Conservation (phyloP, 2,888 invertebrate species). For the Lepidochitona cinerea region DNA sequence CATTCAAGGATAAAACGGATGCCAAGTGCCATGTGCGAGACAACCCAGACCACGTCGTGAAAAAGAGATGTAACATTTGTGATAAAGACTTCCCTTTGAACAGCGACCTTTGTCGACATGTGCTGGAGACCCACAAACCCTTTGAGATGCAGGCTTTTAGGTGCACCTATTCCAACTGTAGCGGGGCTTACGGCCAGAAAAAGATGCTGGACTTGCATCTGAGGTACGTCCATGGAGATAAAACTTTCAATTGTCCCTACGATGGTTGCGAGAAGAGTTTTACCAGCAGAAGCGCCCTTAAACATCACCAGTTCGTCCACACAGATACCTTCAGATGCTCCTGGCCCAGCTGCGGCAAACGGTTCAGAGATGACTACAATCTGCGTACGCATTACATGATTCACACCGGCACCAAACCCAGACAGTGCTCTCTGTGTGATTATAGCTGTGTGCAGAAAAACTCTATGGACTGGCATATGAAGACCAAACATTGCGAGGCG, state of each 20-base stretch:
- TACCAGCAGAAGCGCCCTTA: constrained; percentile 8
- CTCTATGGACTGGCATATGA: constrained; percentile 51
- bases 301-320: constrained; percentile 16
- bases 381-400: constrained; percentile 39
- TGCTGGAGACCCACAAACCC: background rate
- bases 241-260: constrained; percentile 1
- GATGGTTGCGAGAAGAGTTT: constrained; percentile 11
- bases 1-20: too few relatives aligned
- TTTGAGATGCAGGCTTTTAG: background rate
- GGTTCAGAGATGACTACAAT: constrained; percentile 40
- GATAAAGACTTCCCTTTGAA: too few relatives aligned
- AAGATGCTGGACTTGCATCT: background rate
- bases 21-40: too few relatives aligned
- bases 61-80: too few relatives aligned
- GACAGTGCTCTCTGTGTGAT: constrained; percentile 35
- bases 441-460: constrained; percentile 42
- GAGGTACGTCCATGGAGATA: background rate
- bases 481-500: constrained; percentile 34
- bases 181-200: background rate
- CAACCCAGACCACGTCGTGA: too few relatives aligned
- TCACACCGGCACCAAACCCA: constrained; percentile 39
- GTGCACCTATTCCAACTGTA: background rate
- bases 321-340: constrained; percentile 17
- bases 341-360: constrained; percentile 35
- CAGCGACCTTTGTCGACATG: background rate